phyloP scores from a whole-genome alignment of 2,113 vertebrate genomes.

The Microcebus griseorufus region DNA sequence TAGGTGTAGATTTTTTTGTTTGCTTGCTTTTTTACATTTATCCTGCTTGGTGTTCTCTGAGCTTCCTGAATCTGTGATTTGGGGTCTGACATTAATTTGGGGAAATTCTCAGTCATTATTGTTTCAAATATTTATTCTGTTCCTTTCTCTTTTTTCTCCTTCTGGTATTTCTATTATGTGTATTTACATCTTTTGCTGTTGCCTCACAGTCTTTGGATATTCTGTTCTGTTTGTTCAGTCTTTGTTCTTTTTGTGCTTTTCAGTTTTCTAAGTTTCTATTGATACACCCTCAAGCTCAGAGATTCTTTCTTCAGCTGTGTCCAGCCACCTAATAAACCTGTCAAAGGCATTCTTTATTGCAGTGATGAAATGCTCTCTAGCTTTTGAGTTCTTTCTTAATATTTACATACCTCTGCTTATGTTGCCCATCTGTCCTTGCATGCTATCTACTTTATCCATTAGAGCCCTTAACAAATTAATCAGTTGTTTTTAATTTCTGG shows the following conservation, averaged over 20 bases:
- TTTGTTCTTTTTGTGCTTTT: not conserved
- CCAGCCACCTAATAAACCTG: not conserved
- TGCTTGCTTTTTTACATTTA: not conserved
- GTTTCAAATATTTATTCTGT: not conserved
- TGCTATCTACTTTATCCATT: not conserved
- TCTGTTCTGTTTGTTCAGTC: not conserved
- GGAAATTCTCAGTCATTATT: not conserved
- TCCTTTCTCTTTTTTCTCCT: not conserved
- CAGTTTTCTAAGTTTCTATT: not conserved
- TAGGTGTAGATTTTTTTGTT: not conserved
- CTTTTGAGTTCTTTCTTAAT: not conserved
- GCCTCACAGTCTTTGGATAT: not conserved
- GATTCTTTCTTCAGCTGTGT: not conserved
- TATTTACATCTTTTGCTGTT: not conserved
- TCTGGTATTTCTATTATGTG: not conserved
- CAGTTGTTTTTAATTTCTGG: not conserved
- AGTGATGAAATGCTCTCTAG: too few relatives aligned
- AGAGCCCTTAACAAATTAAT: not conserved
- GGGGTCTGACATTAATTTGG: not conserved
- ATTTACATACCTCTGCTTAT: not conserved
- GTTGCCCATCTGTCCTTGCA: not conserved
- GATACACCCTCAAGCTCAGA: not conserved
- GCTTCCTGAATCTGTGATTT: not conserved
- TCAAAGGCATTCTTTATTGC: not conserved
- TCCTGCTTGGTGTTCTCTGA: not conserved